Evolutionary conservation across 2,888 invertebrate genomes (phyloP).

Genomic region (Lissonota sp.): DNA sequence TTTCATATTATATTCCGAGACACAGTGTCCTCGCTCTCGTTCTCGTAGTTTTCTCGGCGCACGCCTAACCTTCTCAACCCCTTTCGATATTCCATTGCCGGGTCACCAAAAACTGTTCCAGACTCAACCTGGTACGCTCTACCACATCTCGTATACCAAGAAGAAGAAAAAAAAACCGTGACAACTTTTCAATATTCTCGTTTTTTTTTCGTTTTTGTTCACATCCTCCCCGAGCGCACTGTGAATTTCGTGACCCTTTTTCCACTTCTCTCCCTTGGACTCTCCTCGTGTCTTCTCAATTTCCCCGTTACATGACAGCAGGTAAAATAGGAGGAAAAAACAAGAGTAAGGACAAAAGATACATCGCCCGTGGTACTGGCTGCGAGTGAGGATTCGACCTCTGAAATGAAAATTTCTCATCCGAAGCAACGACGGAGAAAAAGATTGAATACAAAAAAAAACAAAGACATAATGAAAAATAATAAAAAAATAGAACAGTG

Average conservation of each 20-base stretch:
- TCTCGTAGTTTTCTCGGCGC: constrained; percentile 16
- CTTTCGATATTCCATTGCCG: constrained; percentile 15
- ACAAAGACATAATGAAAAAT: neutral
- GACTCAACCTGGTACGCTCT: constrained; percentile 42
- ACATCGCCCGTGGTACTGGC: constrained; percentile 30
- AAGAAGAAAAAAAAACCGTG: constrained; percentile 12
- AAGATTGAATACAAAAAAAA: constrained; percentile 25
- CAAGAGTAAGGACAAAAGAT: constrained; percentile 15
- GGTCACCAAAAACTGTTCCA: constrained; percentile 47
- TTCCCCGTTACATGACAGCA: constrained; percentile 51
- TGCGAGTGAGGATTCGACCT: constrained; percentile 47
- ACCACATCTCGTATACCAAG: constrained; percentile 1
- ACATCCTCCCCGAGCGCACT: neutral
- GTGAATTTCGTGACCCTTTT: constrained; percentile 35
- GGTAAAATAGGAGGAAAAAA: constrained; percentile 30
- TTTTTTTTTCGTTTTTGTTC: constrained; percentile 23
- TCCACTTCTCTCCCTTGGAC: neutral
- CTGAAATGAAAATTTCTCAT: constrained; percentile 45
- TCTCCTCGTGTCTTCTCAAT: constrained; percentile 43
- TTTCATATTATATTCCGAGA: constrained; percentile 68
- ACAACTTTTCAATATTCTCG: constrained; percentile 62
- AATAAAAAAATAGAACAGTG: constrained; percentile 48
- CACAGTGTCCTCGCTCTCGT: constrained; percentile 43
- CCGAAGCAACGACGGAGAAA: constrained; percentile 20
- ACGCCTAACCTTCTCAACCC: constrained; percentile 19